Conservation (phyloP, 2,113 vertebrate genomes). For the Cyanocitta stelleri region DNA sequence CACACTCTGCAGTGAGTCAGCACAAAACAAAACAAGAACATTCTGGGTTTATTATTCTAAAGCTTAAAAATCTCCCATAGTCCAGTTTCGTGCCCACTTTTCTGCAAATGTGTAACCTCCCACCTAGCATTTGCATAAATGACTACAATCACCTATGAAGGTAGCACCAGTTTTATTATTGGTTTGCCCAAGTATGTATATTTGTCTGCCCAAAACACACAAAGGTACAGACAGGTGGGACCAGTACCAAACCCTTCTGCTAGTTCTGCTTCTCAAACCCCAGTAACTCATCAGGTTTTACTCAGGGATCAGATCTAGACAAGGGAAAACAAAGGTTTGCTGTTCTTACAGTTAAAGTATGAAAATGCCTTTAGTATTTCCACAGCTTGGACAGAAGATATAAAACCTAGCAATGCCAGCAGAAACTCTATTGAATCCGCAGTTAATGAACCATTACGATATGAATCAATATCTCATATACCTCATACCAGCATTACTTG, state of each 20-base stretch:
- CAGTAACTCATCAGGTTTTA: background rate
- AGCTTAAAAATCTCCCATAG: background rate
- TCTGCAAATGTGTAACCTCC: background rate
- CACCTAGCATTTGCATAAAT: background rate
- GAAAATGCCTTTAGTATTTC: background rate
- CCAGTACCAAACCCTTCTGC: background rate
- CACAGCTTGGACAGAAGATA: background rate
- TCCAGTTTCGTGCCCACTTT: background rate
- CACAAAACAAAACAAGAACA: conserved; percentile 74
- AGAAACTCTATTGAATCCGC: background rate
- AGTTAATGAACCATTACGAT: background rate
- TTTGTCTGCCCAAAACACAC: background rate
- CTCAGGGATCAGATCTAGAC: background rate
- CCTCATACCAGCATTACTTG: background rate
- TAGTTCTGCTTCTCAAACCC: background rate
- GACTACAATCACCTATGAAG: background rate
- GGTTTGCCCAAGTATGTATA: background rate
- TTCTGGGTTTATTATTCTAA: conserved; percentile 34
- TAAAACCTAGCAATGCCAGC: background rate
- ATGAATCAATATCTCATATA: background rate
- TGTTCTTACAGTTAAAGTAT: background rate
- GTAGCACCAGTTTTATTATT: background rate
- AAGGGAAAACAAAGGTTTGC: background rate
- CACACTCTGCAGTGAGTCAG: conserved; percentile 87
- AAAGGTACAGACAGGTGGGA: background rate